Evolutionary conservation across 1,140 invertebrate species (phyloP), one percentile per base, ranked within the genome.

Genomic region (Dendroctonus ponderosae): DNA sequence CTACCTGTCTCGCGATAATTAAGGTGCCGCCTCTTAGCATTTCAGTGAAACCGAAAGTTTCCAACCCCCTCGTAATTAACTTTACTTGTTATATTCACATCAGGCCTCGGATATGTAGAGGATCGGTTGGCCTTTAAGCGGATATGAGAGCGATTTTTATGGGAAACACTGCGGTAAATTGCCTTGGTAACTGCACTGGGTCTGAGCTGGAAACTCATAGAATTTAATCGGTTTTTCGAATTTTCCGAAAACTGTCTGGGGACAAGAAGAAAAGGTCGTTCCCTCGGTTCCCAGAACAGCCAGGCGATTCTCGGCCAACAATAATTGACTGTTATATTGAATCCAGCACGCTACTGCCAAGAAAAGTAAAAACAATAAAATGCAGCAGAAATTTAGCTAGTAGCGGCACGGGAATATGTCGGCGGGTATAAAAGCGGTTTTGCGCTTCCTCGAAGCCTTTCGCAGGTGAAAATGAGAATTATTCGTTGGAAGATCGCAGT

Each of bases 371-470:
- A 49, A 51, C 48, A 50, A 40, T 57, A 49, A 57, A 57, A 65
- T 65, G 44, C 62, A 46, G 52, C 52, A 65, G 53, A 65, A 57
- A 65, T 65, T 65, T 57, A 40, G 53, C 54, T 65, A 57, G 53
- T 65, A 65, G 53, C 62, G 12, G 52, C 43, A 65, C 62, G 43
- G 43, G 52, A 64, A 56, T 56, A 64, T 64, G 62, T 56, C 52
- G 62, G 52, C 53, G 43, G 41, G 53, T 57, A 49, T 49, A 65
- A 65, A 65, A 65, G 62, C 52, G 44, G 62, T 54, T 63, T 63
- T 65, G 62, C 46, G 62, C 62, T 65, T 65, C 62, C 53, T 65
- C 42, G 44, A 57, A 65, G 54, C 62, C 62, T 65, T 65, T 65
- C 53, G 52, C 62, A 56, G 62, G 52, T 65, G 53, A 65, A 65